phyloP scores from a whole-genome alignment of 1,140 invertebrate genomes.

The Pseudomyrmex pallidus region DNA sequence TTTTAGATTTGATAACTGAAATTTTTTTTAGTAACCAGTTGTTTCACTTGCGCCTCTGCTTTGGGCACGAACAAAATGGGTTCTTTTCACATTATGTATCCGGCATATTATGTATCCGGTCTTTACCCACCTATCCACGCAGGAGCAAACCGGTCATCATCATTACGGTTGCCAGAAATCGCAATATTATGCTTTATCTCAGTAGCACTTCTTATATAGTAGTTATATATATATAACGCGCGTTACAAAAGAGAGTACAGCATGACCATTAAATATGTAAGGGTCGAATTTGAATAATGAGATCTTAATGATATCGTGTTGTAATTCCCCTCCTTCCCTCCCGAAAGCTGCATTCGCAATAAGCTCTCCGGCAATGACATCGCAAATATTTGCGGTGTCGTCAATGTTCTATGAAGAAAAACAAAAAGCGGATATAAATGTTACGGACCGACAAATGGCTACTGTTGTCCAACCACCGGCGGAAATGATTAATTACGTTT shows the following conservation, averaged over 20 bases:
- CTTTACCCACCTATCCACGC: constrained; percentile 75
- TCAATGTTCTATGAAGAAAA: constrained; percentile 18
- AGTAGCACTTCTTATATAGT: constrained; percentile 76
- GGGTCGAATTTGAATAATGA: constrained; percentile 85
- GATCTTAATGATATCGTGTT: constrained; percentile 82
- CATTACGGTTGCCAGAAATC: constrained; percentile 84
- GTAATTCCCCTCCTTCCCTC: neutral
- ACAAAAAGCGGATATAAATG: neutral
- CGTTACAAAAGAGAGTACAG: constrained; percentile 63
- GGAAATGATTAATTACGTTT: constrained; percentile 19
- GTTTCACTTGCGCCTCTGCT: constrained; percentile 68
- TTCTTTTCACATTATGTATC: constrained; percentile 81
- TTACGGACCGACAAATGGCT: neutral
- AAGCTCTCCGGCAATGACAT: constrained; percentile 58
- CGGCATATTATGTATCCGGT: constrained; percentile 79
- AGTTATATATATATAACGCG: constrained; percentile 79
- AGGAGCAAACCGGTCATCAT: constrained; percentile 84
- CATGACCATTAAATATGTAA: constrained; percentile 83
- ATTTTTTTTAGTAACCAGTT: constrained; percentile 71
- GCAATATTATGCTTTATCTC: constrained; percentile 85
- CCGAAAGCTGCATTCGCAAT: constrained; percentile 58
- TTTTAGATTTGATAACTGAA: constrained; percentile 70
- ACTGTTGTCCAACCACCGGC: neutral
- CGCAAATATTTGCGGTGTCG: constrained; percentile 29
- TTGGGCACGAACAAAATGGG: constrained; percentile 80